These are phyloP conservation scores for Hydractinia symbiolongicarpus DNA, from an alignment of 30 jellyfish, hydroid and myxozoan genomes.

Conservation along the genomic window DNA sequence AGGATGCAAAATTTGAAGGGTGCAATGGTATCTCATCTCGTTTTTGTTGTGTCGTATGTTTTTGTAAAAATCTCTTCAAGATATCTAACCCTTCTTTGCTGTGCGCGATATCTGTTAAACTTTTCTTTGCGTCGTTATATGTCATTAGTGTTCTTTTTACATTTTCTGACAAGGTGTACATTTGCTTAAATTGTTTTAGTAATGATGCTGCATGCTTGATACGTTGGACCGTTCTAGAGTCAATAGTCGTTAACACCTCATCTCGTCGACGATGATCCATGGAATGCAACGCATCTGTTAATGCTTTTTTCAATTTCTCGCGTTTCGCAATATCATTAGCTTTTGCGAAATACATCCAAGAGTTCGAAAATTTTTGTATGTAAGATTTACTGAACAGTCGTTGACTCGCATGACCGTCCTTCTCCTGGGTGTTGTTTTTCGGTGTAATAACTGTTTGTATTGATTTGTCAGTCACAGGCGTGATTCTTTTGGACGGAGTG, in stretches of 20 bases:
- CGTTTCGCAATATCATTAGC: slow-evolving; percentile 93
- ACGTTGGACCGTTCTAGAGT: slow-evolving; percentile 45
- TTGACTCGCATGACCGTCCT: background rate
- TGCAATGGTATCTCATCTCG: slow-evolving; percentile 9
- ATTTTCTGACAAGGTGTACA: slow-evolving; percentile 69
- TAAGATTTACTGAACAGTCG: slow-evolving; percentile 20
- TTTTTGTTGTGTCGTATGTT: slow-evolving; percentile 19
- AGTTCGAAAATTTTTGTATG: slow-evolving; percentile 59
- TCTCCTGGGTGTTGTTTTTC: slow-evolving; percentile 4
- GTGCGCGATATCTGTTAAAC: slow-evolving; percentile 40
- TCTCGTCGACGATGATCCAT: slow-evolving; percentile 52
- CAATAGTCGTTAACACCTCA: slow-evolving; percentile 36
- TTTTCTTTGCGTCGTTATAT: slow-evolving; percentile 53
- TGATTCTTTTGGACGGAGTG: no score
- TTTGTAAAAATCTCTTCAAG: slow-evolving; percentile 49
- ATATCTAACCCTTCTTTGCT: slow-evolving; percentile 41
- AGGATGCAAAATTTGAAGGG: no score
- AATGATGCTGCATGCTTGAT: slow-evolving; percentile 85
- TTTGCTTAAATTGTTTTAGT: slow-evolving; percentile 68
- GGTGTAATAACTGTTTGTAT: background rate
- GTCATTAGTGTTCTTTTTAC: slow-evolving; percentile 68
- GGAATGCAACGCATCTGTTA: slow-evolving; percentile 81
- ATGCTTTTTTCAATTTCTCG: slow-evolving; percentile 80
- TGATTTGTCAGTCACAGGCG: no score
- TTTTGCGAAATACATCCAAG: slow-evolving; percentile 85